Conservation (phyloP, 2,888 invertebrate genomes). For the Fragum whitleyi region DNA sequence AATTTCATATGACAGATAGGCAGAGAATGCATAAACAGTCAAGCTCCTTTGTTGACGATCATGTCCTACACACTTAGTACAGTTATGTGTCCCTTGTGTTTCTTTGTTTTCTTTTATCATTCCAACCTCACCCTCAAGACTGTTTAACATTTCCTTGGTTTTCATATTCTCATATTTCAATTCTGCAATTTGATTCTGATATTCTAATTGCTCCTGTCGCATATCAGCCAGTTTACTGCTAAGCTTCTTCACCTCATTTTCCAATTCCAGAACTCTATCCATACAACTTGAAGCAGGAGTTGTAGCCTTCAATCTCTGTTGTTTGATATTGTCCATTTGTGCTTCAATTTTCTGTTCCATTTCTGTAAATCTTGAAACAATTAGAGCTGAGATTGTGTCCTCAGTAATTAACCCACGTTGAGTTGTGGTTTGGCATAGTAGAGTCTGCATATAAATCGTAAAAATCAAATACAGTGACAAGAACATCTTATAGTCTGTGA, state of each 20-base stretch:
- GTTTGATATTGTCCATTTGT: neutral
- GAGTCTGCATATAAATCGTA: neutral
- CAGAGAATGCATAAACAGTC: neutral
- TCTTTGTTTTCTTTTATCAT: too few species aligned
- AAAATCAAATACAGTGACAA: too few species aligned
- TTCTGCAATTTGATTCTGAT: neutral
- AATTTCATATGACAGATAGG: neutral
- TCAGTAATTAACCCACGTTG: neutral
- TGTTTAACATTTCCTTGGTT: neutral
- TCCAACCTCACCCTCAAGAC: neutral
- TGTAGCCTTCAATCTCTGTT: neutral
- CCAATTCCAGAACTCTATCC: neutral
- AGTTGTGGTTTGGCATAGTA: neutral
- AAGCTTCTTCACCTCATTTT: neutral
- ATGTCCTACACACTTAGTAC: neutral
- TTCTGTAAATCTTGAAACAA: neutral
- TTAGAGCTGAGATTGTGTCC: neutral
- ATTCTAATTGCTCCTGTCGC: neutral
- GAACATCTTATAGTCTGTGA: too few species aligned
- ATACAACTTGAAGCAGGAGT: neutral
- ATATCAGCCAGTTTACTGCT: neutral
- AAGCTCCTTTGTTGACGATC: neutral
- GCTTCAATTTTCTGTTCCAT: neutral
- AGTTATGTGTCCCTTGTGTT: neutral
- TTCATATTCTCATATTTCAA: neutral